Conservation (phyloP, 2,113 vertebrate species). For the Microtus richardsoni region DNA sequence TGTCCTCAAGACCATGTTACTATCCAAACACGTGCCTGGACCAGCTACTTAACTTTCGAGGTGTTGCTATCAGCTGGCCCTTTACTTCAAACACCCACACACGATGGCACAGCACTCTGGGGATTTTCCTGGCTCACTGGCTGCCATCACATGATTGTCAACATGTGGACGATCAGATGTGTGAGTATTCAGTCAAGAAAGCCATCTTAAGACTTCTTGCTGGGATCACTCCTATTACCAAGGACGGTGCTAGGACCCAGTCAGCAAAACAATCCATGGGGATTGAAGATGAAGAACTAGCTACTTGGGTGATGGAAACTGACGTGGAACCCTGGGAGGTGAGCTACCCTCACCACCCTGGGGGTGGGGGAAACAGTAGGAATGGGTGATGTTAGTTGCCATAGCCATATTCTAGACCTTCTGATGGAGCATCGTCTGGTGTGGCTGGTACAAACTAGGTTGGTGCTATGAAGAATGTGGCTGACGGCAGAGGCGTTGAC, state of each 20-base stretch:
- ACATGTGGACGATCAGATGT: not conserved
- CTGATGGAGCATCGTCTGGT: too few relatives aligned
- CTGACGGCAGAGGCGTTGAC: not conserved
- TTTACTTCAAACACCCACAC: not conserved
- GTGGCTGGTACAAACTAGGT: not conserved
- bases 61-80: not conserved
- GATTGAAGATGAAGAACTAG: too few relatives aligned
- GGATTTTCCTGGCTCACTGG: not conserved
- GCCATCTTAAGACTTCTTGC: not conserved
- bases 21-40: not conserved
- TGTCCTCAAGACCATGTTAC: fast-evolving
- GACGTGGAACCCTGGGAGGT: not conserved
- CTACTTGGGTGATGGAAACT: not conserved
- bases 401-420: not conserved
- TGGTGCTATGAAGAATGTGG: not conserved
- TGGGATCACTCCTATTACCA: not conserved
- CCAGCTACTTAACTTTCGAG: not conserved
- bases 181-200: not conserved
- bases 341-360: not conserved
- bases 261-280: not conserved
- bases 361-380: not conserved
- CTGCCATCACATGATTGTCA: not conserved
- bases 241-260: not conserved
- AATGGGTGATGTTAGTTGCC: too few relatives aligned
- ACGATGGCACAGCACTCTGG: fast-evolving